These are phyloP conservation scores for Perca fluviatilis DNA, from an alignment of 2,113 vertebrate genomes.

Conservation along the genomic window DNA sequence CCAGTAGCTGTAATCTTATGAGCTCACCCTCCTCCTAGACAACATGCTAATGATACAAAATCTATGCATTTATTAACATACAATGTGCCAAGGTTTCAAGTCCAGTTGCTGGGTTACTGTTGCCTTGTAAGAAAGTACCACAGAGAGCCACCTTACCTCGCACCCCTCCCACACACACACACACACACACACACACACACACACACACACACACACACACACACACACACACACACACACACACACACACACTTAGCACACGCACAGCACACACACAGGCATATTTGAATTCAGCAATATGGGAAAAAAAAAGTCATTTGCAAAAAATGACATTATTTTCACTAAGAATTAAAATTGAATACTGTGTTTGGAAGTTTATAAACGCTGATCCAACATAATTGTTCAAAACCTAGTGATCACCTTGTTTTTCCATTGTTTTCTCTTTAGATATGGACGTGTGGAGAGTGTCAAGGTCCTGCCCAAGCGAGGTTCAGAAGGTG, in stretches of 20 bases:
- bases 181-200: neutral
- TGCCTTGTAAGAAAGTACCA: conserved; percentile 80
- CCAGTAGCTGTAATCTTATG: neutral
- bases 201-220: neutral
- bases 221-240: neutral
- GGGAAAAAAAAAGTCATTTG: neutral
- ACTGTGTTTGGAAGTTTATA: neutral
- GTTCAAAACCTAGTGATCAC: conserved; percentile 24
- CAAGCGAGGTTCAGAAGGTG: conserved; percentile 97
- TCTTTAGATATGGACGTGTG: conserved; percentile 96
- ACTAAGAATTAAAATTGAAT: neutral
- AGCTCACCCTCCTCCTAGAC: conserved; percentile 5
- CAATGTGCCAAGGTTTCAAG: conserved; percentile 47
- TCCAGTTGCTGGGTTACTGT: conserved; percentile 85
- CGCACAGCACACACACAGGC: neutral
- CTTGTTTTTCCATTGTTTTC: conserved; percentile 47
- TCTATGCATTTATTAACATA: conserved; percentile 60
- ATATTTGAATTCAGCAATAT: neutral
- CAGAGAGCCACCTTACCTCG: conserved; percentile 23
- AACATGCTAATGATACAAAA: conserved; percentile 35
- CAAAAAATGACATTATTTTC: neutral
- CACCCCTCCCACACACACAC: neutral
- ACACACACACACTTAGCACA: neutral
- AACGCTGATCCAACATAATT: neutral
- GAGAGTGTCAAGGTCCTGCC: conserved; percentile 99